phyloP scores from a whole-genome alignment of 2,888 invertebrate species.

The Carabus problematicus region DNA sequence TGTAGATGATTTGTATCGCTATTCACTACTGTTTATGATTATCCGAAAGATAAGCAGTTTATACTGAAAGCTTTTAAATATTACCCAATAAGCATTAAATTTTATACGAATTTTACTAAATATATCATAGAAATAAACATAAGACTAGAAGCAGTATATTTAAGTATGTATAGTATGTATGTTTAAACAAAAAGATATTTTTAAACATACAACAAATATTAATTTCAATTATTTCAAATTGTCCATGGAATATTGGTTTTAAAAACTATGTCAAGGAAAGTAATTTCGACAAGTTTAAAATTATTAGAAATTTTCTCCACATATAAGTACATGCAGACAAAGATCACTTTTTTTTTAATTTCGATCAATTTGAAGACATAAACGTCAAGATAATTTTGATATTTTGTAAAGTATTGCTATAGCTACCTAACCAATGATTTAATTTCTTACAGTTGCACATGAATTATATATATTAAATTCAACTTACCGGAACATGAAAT shows the following conservation, averaged over 20 bases:
- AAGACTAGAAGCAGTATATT: no score
- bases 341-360: no score
- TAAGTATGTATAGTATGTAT: neutral
- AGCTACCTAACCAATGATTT: neutral
- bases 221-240: constrained; percentile 14
- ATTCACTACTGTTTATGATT: no score
- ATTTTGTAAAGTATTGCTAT: neutral
- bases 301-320: constrained; percentile 11
- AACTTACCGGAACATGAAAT: constrained; percentile 35
- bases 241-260: constrained; percentile 25
- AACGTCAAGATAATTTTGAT: neutral
- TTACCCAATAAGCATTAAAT: no score
- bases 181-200: constrained; percentile 6
- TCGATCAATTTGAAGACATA: neutral
- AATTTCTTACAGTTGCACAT: constrained; percentile 9
- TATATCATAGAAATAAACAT: no score
- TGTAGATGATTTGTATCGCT: no score
- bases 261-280: constrained; percentile 32
- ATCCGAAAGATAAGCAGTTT: neutral
- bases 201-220: neutral
- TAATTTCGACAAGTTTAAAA: constrained; percentile 11
- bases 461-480: neutral
- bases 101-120: no score
- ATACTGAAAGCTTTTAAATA: neutral
- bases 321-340: no score